Conservation (phyloP, 2,113 vertebrate genomes). For the Daphoenositta chrysoptera region DNA sequence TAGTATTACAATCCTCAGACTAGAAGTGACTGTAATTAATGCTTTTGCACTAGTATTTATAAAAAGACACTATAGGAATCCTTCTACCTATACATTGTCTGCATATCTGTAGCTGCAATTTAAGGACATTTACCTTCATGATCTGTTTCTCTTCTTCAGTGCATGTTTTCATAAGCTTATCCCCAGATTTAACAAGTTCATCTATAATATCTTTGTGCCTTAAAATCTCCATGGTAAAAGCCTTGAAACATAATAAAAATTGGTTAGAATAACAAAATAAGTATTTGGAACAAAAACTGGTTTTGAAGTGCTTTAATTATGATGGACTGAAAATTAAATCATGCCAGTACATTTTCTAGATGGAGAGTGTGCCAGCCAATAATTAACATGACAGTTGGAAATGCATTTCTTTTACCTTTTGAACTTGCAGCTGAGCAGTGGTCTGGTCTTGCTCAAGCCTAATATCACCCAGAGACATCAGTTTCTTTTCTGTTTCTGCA, state of each 20-base stretch:
- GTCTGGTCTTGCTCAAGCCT: constrained; percentile 94
- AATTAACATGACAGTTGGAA: constrained; percentile 53
- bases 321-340: constrained; percentile 41
- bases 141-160: constrained; percentile 85
- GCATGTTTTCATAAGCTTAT: constrained; percentile 83
- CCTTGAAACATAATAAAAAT: constrained; percentile 73
- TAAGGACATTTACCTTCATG: constrained; percentile 76
- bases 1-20: not conserved
- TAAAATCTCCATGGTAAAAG: constrained; percentile 96
- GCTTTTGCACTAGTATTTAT: not conserved
- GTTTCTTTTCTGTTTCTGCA: constrained; percentile 84
- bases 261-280: not conserved
- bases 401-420: constrained; percentile 85
- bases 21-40: not conserved
- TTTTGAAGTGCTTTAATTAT: not conserved
- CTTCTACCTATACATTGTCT: not conserved
- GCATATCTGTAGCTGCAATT: not conserved
- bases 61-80: not conserved
- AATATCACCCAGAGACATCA: constrained; percentile 87
- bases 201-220: constrained; percentile 94
- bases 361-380: not conserved
- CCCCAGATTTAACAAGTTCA: constrained; percentile 86
- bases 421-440: constrained; percentile 88
- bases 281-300: not conserved
- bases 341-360: constrained; percentile 9